Conservation (phyloP, 2,113 vertebrate genomes). For the Channa maculata region DNA sequence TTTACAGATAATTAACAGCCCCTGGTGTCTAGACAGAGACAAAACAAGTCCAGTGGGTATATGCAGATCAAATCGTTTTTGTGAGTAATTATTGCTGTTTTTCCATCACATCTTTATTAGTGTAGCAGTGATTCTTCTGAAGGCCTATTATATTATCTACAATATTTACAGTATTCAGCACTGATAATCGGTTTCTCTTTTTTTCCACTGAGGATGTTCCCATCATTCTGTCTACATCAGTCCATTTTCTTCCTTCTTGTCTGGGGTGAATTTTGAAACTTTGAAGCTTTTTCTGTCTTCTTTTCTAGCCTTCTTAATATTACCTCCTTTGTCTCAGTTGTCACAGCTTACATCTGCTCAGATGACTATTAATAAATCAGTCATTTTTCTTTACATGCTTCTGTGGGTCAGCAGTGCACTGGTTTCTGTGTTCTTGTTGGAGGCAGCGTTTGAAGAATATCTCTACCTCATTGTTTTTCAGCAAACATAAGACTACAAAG, state of each 20-base stretch:
- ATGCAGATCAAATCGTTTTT: too few species aligned
- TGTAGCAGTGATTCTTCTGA: not conserved
- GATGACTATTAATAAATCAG: slow-evolving; percentile 19
- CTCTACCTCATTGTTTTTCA: slow-evolving; percentile 82
- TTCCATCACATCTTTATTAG: not conserved
- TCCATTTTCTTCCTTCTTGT: slow-evolving; percentile 40
- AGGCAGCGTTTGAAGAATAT: slow-evolving; percentile 67
- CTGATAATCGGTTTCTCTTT: not conserved
- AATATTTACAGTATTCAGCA: not conserved
- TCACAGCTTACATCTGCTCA: slow-evolving; percentile 18
- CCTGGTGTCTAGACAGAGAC: too few species aligned
- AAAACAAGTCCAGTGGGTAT: too few species aligned
- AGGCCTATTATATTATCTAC: not conserved
- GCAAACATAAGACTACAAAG: slow-evolving; percentile 68
- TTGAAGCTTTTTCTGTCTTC: slow-evolving; percentile 16
- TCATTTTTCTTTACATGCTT: slow-evolving; percentile 8
- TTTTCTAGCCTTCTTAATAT: slow-evolving; percentile 27
- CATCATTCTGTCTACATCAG: slow-evolving; percentile 25
- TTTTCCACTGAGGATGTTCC: slow-evolving; percentile 22
- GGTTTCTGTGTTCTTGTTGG: slow-evolving; percentile 34
- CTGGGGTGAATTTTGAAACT: slow-evolving; percentile 42
- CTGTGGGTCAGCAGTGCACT: slow-evolving; percentile 33
- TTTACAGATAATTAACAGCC: too few species aligned
- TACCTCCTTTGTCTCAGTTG: slow-evolving; percentile 33
- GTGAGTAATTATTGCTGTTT: too few species aligned